Conservation (phyloP, 2,888 invertebrate genomes). For the Philonicus albiceps region DNA sequence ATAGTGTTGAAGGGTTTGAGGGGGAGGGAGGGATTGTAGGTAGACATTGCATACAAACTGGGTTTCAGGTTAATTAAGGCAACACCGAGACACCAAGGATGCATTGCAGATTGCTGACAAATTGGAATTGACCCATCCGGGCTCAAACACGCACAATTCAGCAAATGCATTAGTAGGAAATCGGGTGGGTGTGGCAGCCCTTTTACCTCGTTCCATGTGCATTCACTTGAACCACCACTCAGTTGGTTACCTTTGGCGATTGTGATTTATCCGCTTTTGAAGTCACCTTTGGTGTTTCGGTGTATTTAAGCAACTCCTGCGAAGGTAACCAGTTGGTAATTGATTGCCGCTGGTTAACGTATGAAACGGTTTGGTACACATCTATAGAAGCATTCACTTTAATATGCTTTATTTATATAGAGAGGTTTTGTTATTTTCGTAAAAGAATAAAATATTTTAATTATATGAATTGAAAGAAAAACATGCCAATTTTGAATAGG, state of each 20-base stretch:
- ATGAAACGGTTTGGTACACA: not conserved
- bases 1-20: not conserved
- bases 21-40: not conserved
- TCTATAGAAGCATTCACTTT: not conserved
- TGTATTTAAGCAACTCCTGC: not conserved
- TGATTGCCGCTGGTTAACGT: not conserved
- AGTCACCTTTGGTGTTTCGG: not conserved
- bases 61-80: constrained; percentile 1
- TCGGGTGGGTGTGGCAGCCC: not conserved
- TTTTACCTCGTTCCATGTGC: not conserved
- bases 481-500: no score
- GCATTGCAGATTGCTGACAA: constrained; percentile 15
- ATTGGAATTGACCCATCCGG: not conserved
- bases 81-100: not conserved
- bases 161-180: not conserved
- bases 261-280: not conserved
- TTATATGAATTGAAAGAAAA: no score
- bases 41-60: not conserved
- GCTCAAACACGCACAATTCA: not conserved
- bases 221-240: not conserved
- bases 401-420: not conserved
- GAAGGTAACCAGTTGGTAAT: not conserved
- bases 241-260: not conserved
- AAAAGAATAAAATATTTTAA: not conserved
- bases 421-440: not conserved